phyloP scores from a whole-genome alignment of 2,888 invertebrate genomes.

The Eristalinus sepulchralis region DNA sequence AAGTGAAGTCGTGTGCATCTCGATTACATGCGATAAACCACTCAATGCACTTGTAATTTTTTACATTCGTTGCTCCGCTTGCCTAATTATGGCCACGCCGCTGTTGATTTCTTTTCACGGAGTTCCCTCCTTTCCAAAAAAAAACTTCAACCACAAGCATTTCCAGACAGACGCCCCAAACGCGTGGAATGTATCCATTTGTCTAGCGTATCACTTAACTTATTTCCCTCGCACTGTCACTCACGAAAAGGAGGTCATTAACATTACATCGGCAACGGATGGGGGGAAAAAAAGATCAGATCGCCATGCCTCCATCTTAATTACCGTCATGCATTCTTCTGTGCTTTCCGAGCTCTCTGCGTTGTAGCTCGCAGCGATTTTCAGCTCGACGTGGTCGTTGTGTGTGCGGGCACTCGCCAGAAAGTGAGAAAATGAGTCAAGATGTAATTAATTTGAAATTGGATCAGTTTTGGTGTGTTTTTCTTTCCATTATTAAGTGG shows the following conservation, averaged over 20 bases:
- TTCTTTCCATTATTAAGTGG: constrained; percentile 37
- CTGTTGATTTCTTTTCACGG: constrained; percentile 43
- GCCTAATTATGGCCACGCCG: constrained; percentile 58
- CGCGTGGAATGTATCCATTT: not conserved
- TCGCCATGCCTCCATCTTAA: not conserved
- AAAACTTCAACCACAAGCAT: not conserved
- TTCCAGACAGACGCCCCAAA: constrained; percentile 1
- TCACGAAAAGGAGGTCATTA: not conserved
- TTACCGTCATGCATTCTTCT: not conserved
- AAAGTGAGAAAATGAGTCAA: constrained; percentile 24
- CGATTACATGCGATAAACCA: constrained; percentile 43
- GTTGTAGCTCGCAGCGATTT: not conserved
- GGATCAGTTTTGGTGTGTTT: constrained; percentile 30
- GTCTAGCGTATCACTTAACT: not conserved
- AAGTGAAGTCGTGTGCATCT: constrained; percentile 48
- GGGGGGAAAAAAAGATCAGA: not conserved
- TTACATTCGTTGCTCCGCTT: constrained; percentile 42
- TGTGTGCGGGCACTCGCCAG: not conserved
- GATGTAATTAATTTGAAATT: constrained; percentile 47
- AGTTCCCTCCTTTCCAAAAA: not conserved
- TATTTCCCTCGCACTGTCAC: not conserved
- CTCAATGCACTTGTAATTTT: constrained; percentile 40
- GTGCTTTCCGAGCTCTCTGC: not conserved
- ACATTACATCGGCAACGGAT: not conserved
- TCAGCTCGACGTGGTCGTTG: too few relatives aligned